Evolutionary conservation across 2,797 vertebrate genomes (phyloP).

Genomic region (Balearica regulorum): DNA sequence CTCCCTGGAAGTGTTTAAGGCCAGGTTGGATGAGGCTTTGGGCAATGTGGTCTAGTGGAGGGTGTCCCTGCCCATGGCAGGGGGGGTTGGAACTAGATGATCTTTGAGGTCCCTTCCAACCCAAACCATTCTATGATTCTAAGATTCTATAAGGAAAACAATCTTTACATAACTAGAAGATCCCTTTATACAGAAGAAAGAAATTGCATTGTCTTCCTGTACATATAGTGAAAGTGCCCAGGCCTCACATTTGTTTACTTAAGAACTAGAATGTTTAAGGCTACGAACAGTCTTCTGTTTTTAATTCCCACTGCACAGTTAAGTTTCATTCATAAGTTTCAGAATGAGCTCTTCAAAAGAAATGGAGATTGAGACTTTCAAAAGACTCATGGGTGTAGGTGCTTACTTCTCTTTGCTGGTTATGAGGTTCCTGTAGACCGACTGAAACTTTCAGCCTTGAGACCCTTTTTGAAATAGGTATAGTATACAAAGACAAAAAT

Average conservation of each 20-base stretch:
- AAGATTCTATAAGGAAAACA: not conserved
- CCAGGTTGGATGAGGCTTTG: too few species aligned
- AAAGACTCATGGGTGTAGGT: not conserved
- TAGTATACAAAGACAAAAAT: not conserved
- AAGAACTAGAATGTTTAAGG: not conserved
- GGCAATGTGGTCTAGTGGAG: too few species aligned
- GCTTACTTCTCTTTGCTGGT: not conserved
- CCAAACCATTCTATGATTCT: too few species aligned
- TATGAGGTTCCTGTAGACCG: not conserved
- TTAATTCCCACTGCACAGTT: not conserved
- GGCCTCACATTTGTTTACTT: not conserved
- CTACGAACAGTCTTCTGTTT: not conserved
- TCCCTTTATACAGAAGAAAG: not conserved
- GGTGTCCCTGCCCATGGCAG: too few species aligned
- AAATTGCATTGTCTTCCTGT: not conserved
- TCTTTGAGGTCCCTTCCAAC: too few species aligned
- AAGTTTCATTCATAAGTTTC: not conserved
- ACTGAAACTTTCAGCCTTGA: not conserved
- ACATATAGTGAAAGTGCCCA: not conserved
- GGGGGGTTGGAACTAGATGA: too few species aligned
- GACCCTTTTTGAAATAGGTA: not conserved
- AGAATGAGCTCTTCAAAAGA: not conserved
- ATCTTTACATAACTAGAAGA: not conserved
- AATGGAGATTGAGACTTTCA: not conserved
- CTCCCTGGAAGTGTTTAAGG: too few species aligned